Evolutionary conservation across 37 sponge, comb jelly and placozoan genomes (phyloP).

Genomic region (Spongilla lacustris): DNA sequence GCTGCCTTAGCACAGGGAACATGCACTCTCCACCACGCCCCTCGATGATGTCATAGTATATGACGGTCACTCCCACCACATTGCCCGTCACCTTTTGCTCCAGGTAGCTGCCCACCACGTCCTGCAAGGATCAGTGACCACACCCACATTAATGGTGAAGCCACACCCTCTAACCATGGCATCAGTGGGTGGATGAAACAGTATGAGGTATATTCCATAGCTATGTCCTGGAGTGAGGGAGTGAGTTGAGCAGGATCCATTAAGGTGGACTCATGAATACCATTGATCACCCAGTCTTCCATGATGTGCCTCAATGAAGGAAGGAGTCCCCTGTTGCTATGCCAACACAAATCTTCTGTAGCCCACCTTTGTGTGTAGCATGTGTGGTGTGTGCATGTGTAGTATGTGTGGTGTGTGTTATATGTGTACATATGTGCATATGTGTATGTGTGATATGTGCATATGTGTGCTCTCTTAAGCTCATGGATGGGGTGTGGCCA

Average conservation of each 20-base stretch:
- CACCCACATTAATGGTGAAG: neutral
- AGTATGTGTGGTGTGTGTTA: too few relatives aligned
- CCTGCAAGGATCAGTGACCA: slow-evolving; percentile 18
- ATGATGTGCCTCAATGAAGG: too few relatives aligned
- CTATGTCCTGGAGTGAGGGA: too few relatives aligned
- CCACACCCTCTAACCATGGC: neutral
- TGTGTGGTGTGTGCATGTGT: neutral
- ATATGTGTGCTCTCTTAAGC: too few relatives aligned
- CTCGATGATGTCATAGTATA: slow-evolving; percentile 15
- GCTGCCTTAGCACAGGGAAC: slow-evolving; percentile 14
- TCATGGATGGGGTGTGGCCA: too few relatives aligned
- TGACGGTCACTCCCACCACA: neutral
- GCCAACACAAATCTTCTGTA: too few relatives aligned
- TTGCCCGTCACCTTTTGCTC: slow-evolving; percentile 19
- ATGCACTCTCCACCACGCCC: neutral
- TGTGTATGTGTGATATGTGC: too few relatives aligned
- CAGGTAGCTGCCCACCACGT: slow-evolving; percentile 33
- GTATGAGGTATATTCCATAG: neutral
- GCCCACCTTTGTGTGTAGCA: neutral
- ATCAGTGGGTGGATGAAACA: neutral
- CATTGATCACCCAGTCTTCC: too few relatives aligned
- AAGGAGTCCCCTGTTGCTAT: too few relatives aligned
- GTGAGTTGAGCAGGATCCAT: too few relatives aligned
- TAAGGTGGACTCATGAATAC: too few relatives aligned
- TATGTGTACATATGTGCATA: too few relatives aligned